Conservation (phyloP, 2,797 vertebrate species). For the Malurus leucopterus region DNA sequence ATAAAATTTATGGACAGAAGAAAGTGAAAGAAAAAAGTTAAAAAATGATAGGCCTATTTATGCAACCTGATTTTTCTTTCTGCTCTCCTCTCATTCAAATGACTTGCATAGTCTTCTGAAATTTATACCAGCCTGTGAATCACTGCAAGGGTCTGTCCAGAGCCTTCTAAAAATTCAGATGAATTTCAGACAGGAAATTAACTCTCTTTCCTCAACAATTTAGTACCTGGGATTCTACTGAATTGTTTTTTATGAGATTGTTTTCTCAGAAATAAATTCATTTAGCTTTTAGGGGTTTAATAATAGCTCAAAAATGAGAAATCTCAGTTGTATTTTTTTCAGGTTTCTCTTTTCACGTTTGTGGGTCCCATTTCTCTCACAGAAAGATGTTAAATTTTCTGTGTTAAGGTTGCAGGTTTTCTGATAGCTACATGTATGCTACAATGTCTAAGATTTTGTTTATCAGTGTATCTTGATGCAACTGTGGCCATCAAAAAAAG, state of each 20-base stretch:
- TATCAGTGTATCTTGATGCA: neutral
- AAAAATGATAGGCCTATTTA: neutral
- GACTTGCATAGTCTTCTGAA: neutral
- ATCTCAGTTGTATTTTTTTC: neutral
- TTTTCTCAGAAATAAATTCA: constrained; percentile 2
- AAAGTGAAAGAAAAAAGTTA: neutral
- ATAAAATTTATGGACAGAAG: neutral
- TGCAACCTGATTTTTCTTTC: neutral
- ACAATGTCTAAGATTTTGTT: neutral
- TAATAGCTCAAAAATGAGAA: neutral
- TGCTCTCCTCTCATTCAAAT: neutral
- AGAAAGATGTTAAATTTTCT: neutral
- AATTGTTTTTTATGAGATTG: neutral
- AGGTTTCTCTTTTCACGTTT: neutral
- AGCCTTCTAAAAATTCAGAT: neutral
- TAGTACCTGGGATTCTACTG: neutral
- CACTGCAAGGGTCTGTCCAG: neutral
- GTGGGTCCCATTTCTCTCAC: neutral
- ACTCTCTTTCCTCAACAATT: neutral
- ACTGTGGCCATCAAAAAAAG: neutral
- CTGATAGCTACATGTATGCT: neutral
- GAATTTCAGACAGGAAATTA: neutral
- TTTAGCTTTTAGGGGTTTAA: neutral
- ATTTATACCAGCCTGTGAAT: constrained; percentile 1
- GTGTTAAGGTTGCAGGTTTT: neutral